Base-by-base conservation (phyloP, 1,140 invertebrate species). In the Scylla paramamosain region DNA sequence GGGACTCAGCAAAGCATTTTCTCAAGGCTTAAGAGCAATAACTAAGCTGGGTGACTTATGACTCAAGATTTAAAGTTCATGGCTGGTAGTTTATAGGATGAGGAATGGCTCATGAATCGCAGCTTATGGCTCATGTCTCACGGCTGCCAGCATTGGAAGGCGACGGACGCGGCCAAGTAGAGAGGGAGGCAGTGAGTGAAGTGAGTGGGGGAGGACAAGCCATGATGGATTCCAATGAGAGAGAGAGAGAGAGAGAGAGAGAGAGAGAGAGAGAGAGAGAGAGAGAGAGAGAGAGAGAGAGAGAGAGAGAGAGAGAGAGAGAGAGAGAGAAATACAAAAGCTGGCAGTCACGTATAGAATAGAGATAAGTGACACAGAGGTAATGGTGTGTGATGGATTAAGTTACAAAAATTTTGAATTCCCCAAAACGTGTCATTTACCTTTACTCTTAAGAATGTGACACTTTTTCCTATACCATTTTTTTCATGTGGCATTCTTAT, bases 51-150 rank as follows among this genome's bases (percentile, higher is more conserved):
- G 88, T 90, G 88, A 90, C 45, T 46, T 90, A 90, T 90, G 45
- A 28, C 45, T 90, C 48, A n/a, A 90, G 88, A 90, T 90, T 48
- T 90, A 90, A 90, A 90, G 88, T 90, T 90, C 88, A 90, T 90
- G 88, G 88, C 88, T 48, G 45, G 88, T 90, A 90, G 88, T 90
- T 90, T 90, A 90, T 90, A 31, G 48, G 88, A 90, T 90, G 88
- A 90, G 45, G 31, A 48, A 90, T 90, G 88, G 88, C 88, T 90
- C 88, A 90, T 90, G 88, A 90, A 90, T 90, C 25, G 39, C 48
- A 48, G 88, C 88, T 90, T 90, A 90, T 90, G 45, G 88, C 88
- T 90, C 88, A 90, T 77, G 67, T 77, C 67, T 77, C 67, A 77
- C 67, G 67, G 67, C 67, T n/a, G 16, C 20, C 67, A 77, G 67